A percentile compares a stretch with the other conserved stretches of the same genome.
Evolutionary conservation across 2,113 vertebrate genomes (phyloP).

Genomic region (Tyrannus savana): DNA sequence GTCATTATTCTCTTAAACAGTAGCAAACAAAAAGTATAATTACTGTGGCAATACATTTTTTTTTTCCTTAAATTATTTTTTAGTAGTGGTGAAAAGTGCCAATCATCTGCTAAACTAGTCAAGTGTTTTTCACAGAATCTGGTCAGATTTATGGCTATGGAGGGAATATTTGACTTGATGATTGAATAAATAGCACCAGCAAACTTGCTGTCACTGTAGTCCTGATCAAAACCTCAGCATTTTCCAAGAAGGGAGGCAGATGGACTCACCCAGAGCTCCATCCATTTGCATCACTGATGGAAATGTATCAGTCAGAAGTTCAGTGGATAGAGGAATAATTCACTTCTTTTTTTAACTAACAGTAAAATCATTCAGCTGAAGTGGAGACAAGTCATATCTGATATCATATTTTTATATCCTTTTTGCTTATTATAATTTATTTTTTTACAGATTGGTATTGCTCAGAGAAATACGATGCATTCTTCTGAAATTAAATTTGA

Average conservation of each 20-base stretch:
- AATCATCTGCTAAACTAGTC: not conserved
- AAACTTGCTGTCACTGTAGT: not conserved
- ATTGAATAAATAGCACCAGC: not conserved
- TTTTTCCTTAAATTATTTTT: not conserved
- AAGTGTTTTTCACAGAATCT: not conserved
- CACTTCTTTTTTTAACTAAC: conserved; percentile 32
- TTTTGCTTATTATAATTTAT: conserved; percentile 56
- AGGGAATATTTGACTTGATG: not conserved
- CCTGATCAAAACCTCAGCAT: not conserved
- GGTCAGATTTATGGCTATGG: not conserved
- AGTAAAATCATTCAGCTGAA: conserved; percentile 59
- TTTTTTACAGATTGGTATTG: conserved; percentile 44
- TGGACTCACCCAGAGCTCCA: not conserved
- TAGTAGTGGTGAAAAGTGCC: not conserved
- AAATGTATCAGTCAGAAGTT: conserved; percentile 47
- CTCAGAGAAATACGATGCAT: conserved; percentile 51
- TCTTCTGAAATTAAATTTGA: conserved; percentile 68
- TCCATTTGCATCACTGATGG: not conserved
- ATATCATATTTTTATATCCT: conserved; percentile 39
- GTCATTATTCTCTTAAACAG: not conserved
- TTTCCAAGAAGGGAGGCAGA: not conserved
- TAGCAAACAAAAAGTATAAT: not conserved
- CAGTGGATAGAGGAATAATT: conserved; percentile 28
- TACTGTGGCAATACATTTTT: not conserved
- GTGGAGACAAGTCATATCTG: conserved; percentile 59